A percentile compares a stretch with the other conserved stretches of the same genome.
phyloP scores from a whole-genome alignment of 2,797 vertebrate species.

The Anas bernieri region DNA sequence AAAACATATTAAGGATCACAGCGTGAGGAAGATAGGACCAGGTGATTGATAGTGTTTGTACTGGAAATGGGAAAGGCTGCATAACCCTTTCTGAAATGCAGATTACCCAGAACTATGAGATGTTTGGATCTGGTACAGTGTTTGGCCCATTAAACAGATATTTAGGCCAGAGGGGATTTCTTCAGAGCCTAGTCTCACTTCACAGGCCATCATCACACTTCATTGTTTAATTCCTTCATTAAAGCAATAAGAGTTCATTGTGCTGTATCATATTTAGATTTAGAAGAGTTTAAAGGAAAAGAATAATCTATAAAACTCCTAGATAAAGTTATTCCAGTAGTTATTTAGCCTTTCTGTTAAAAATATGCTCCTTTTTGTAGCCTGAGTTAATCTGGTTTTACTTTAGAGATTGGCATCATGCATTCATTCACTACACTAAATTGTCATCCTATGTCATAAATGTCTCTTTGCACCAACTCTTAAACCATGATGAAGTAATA shows the following conservation, averaged over 20 bases:
- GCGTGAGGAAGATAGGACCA: conserved; percentile 8
- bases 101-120: background rate
- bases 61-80: background rate
- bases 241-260: conserved; percentile 17
- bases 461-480: background rate
- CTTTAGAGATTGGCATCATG: background rate
- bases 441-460: conserved; percentile 42
- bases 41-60: conserved; percentile 21
- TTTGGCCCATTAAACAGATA: conserved; percentile 10
- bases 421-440: conserved; percentile 48
- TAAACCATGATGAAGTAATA: background rate
- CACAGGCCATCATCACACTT: conserved; percentile 30
- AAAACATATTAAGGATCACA: conserved; percentile 46
- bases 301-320: conserved; percentile 14
- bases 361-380: background rate
- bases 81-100: conserved; percentile 22
- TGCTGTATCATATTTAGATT: conserved; percentile 39
- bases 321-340: conserved; percentile 47
- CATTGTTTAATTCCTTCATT: conserved; percentile 51
- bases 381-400: conserved; percentile 53
- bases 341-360: conserved; percentile 39
- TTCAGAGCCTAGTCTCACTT: background rate
- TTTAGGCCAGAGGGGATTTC: background rate
- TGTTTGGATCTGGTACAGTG: background rate
- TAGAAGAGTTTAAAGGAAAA: conserved; percentile 25